Base-by-base conservation (phyloP, 2,888 invertebrate genomes). In the Seira sanloemensis region DNA sequence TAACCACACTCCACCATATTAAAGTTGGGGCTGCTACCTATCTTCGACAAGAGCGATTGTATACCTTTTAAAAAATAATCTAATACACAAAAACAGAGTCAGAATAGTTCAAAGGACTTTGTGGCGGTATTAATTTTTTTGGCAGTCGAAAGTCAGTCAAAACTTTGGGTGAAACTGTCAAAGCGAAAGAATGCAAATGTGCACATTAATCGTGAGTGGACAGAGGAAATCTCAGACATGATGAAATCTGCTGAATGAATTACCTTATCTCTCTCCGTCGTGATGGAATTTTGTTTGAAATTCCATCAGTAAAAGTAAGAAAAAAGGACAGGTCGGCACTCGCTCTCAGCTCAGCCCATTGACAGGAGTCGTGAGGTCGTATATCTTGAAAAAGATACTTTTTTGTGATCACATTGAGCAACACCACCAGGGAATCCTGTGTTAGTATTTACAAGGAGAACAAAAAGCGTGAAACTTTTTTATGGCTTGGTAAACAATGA, bases 311-410 rank as follows among this genome's bases (percentile, higher is more conserved):
- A 24, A 74, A 54, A 12, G 18, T 50, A 71, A 73, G 25, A 72
- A 78, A 69, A 78, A 78, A 72, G 78, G 79, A 65, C 79, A 79
- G 73, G 79, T 79, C 79, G 79, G 79, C 79, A 79, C 65, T 62
- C 74, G 74, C 37, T 37, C n/a, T n/a, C 4, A 12, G 37, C 37
- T 37, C 37, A 37, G 37, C 37, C 37, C 37, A 37, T 37, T 37
- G 37, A 37, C 37, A 68, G 54, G 50, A 72, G 24, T 72, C 74
- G 74, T 74, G 74, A 74, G 74, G 74, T 74, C 74, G 74, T 74
- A 65, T 74, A 74, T 74, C 74, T 74, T 65, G 21, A 5, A 18
- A 69, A 18, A 58, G 54, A 73, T 73, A 37, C 25, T 68, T 68
- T 25, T 25, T 26, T 26, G 26, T 37, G 4, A 37, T 12, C 37